Evolutionary conservation across 2,888 invertebrate species (phyloP).

Genomic region (Thysanoteuthis rhombus): DNA sequence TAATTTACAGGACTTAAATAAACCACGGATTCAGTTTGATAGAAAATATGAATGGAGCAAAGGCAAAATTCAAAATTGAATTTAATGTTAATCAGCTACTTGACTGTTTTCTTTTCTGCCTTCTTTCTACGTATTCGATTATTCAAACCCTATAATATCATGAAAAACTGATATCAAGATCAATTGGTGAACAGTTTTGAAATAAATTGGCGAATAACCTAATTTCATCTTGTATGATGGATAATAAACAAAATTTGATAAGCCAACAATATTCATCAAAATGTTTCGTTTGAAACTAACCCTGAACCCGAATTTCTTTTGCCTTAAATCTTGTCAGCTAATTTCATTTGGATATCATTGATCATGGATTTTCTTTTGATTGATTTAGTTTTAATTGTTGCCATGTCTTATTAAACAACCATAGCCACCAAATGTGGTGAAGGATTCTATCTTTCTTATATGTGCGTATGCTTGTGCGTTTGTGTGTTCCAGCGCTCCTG

Average conservation of each 20-base stretch:
- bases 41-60: no score
- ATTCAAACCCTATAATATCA: neutral
- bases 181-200: neutral
- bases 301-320: neutral
- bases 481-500: no score
- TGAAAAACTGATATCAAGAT: neutral
- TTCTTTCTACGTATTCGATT: neutral
- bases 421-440: no score
- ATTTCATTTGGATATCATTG: neutral
- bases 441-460: no score
- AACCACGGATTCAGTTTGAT: no score
- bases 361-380: no score
- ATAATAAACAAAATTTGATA: neutral
- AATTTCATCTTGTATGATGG: neutral
- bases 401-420: no score
- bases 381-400: no score
- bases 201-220: neutral
- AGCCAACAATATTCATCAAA: neutral
- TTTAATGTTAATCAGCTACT: neutral
- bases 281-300: neutral
- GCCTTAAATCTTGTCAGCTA: neutral
- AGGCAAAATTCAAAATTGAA: no score
- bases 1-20: no score
- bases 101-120: neutral
- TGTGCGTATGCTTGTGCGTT: no score